Conservation (phyloP, 2,888 invertebrate species). For the Drosophila rellima region DNA sequence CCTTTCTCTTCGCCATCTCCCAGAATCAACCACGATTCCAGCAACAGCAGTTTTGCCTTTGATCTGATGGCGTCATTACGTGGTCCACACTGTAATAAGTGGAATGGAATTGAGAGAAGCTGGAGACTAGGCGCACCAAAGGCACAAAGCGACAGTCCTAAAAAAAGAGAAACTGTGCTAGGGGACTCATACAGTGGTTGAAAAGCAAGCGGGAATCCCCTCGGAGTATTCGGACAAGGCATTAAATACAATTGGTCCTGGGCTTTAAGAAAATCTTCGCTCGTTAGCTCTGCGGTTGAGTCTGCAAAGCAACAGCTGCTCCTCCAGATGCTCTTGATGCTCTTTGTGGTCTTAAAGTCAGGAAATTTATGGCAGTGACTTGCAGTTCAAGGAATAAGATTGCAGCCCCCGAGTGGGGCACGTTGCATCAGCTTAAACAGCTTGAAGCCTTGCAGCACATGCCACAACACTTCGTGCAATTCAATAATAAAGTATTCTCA, state of each 20-base stretch:
- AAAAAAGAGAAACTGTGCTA: conserved; percentile 30
- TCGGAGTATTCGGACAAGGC: conserved; percentile 60
- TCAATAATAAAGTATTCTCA: not conserved
- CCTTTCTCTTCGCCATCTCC: not conserved
- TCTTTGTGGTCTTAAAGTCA: conserved; percentile 57
- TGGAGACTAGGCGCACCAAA: conserved; percentile 55
- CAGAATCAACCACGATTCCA: conserved; percentile 13
- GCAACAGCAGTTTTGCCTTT: conserved; percentile 54
- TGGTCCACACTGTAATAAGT: conserved; percentile 55
- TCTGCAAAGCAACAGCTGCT: conserved; percentile 51
- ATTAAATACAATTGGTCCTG: conserved; percentile 70
- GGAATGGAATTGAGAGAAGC: conserved; percentile 21
- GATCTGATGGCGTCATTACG: conserved; percentile 71
- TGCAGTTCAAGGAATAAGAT: conserved; percentile 35
- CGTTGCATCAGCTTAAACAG: conserved; percentile 26
- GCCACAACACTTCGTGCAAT: not conserved
- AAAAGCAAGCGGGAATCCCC: conserved; percentile 45
- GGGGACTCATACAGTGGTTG: conserved; percentile 33
- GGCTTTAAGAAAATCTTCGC: conserved; percentile 67
- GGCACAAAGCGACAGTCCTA: conserved; percentile 61
- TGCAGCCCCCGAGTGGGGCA: conserved; percentile 3
- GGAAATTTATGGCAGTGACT: conserved; percentile 45
- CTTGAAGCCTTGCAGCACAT: not conserved
- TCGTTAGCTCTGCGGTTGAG: conserved; percentile 52
- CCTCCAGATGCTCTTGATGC: conserved; percentile 43